Percentiles rank a stretch among this genome's conserved stretches.
Conservation (phyloP, 1,140 invertebrate genomes). For the Steinernema khuongi region DNA sequence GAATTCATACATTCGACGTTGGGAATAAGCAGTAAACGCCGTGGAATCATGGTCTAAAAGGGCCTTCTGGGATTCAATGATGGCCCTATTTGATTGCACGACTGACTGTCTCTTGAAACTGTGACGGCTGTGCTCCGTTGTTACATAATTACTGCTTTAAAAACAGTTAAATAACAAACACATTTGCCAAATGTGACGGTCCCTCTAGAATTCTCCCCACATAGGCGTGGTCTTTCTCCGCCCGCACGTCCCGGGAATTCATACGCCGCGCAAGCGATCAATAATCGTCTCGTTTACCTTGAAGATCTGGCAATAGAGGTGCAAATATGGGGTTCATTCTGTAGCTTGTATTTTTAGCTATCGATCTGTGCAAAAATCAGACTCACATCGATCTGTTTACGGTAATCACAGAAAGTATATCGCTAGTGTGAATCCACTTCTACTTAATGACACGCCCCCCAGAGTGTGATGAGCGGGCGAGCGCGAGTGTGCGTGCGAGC, state of each 20-base stretch:
- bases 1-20: not conserved
- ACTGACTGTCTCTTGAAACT: not conserved
- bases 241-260: not conserved
- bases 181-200: conserved; percentile 15
- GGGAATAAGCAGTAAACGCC: not conserved
- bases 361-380: too few species aligned
- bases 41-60: not conserved
- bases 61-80: too few species aligned
- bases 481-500: conserved; percentile 13
- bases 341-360: too few species aligned
- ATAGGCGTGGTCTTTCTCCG: not conserved
- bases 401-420: not conserved
- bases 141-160: conserved; percentile 14
- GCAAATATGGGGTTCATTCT: too few species aligned
- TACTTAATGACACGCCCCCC: not conserved
- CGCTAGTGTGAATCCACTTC: not conserved
- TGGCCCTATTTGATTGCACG: not conserved
- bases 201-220: conserved; percentile 12
- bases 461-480: not conserved
- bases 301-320: too few species aligned
- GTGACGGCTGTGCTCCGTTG: not conserved
- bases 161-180: conserved; percentile 17
- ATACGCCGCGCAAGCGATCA: not conserved
- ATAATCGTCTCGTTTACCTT: too few species aligned
- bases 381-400: not conserved